These are phyloP conservation scores for Talpa occidentalis DNA, from an alignment of 2,113 vertebrate species.

Conservation along the genomic window DNA sequence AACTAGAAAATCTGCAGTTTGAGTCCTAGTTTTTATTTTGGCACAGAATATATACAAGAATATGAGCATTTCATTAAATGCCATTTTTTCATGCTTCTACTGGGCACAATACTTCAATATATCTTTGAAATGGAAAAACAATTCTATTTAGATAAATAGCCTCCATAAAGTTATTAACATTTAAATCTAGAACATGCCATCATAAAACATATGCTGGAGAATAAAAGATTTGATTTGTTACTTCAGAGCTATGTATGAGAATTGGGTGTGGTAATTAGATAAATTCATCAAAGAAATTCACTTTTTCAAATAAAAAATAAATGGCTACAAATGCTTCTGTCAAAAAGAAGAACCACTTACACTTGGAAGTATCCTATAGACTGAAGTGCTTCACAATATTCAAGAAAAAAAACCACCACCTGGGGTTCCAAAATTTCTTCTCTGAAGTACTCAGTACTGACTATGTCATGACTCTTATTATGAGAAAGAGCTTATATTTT, in stretches of 20 bases:
- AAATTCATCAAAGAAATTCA: conserved; percentile 39
- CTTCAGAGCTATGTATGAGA: neutral
- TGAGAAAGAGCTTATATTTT: neutral
- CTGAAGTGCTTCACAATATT: neutral
- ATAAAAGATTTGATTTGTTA: neutral
- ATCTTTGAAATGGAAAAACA: conserved; percentile 19
- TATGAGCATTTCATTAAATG: neutral
- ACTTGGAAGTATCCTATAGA: neutral
- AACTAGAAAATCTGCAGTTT: neutral
- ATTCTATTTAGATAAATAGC: neutral
- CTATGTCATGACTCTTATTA: neutral
- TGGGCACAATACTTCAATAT: neutral
- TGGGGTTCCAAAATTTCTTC: neutral
- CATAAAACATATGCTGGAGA: conserved; percentile 8
- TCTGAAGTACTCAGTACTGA: neutral
- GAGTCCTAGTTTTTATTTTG: conserved; percentile 5
- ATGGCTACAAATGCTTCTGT: neutral
- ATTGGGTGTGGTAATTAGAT: neutral
- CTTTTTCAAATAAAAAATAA: conserved; percentile 34
- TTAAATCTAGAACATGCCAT: neutral
- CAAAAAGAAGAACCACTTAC: neutral
- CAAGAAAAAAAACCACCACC: neutral
- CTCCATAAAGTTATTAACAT: neutral
- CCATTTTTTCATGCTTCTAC: conserved; percentile 29
- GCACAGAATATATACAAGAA: neutral